phyloP scores from a whole-genome alignment of 2,888 invertebrate species.

The Caenorhabditis panamensis region DNA sequence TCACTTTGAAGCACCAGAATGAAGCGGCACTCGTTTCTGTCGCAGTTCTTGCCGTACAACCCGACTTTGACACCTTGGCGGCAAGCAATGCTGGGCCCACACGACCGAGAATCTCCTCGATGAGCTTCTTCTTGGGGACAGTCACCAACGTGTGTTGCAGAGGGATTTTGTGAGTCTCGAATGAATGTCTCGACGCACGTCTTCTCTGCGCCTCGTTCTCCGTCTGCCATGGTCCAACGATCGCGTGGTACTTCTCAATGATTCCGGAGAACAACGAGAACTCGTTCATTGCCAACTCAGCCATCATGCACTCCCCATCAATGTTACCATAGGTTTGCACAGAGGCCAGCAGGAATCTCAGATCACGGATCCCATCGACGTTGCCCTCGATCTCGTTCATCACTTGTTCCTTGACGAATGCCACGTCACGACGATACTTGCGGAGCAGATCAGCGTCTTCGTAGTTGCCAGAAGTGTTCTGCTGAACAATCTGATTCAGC shows the following conservation, averaged over 20 bases:
- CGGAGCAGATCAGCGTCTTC: slow-evolving; percentile 57
- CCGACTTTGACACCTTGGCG: slow-evolving; percentile 70
- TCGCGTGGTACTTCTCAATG: too few relatives aligned
- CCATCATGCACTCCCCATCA: slow-evolving; percentile 69
- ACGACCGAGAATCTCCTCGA: slow-evolving; percentile 71
- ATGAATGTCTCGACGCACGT: too few relatives aligned
- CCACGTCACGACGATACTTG: slow-evolving; percentile 60
- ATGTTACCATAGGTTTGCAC: slow-evolving; percentile 72
- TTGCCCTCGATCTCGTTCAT: slow-evolving; percentile 49
- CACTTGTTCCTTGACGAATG: slow-evolving; percentile 51
- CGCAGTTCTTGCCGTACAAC: slow-evolving; percentile 64
- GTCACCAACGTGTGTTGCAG: slow-evolving; percentile 53
- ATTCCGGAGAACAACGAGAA: too few relatives aligned
- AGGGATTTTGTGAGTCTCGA: too few relatives aligned
- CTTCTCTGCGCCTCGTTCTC: too few relatives aligned
- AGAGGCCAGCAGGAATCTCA: slow-evolving; percentile 69
- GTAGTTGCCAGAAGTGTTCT: slow-evolving; percentile 44
- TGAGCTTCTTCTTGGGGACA: slow-evolving; percentile 59
- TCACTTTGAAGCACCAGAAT: slow-evolving; percentile 68
- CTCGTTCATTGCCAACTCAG: slow-evolving; percentile 72
- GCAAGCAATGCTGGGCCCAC: slow-evolving; percentile 68
- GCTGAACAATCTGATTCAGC: slow-evolving; percentile 59
- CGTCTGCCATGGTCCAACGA: too few relatives aligned
- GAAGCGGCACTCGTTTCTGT: slow-evolving; percentile 61
- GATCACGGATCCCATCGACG: slow-evolving; percentile 60